Evolutionary conservation across 1,140 invertebrate species (phyloP).

Genomic region (Bombus picipes): DNA sequence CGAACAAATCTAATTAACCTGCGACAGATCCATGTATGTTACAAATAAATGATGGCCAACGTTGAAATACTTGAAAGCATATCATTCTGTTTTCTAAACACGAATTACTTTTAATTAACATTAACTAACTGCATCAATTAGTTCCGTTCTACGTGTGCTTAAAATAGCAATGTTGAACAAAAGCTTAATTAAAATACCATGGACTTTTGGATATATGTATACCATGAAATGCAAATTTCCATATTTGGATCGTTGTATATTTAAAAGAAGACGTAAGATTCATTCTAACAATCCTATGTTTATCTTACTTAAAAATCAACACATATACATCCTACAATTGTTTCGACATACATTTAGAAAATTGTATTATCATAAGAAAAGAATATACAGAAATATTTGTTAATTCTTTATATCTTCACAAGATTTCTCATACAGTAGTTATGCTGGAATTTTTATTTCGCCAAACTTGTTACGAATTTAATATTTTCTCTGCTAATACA

Average conservation of each 20-base stretch:
- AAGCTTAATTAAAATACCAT: neutral
- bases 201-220: no score
- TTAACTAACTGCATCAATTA: neutral
- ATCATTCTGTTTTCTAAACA: neutral
- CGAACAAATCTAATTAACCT: neutral
- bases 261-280: neutral
- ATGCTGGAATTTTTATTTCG: neutral
- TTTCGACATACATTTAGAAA: neutral
- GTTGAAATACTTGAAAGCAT: neutral
- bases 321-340: neutral
- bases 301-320: neutral
- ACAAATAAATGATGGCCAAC: neutral
- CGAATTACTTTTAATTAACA: conserved; percentile 13
- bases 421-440: neutral
- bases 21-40: neutral
- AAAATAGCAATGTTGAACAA: neutral
- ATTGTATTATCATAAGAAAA: neutral
- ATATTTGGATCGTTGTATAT: no score
- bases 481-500: neutral
- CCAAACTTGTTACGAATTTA: neutral
- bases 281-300: neutral
- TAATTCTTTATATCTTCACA: no score
- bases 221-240: no score
- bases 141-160: neutral
- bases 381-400: neutral